These are phyloP conservation scores for Chironomus striatipennis DNA, from an alignment of 1,140 invertebrate genomes.

Conservation along the genomic window DNA sequence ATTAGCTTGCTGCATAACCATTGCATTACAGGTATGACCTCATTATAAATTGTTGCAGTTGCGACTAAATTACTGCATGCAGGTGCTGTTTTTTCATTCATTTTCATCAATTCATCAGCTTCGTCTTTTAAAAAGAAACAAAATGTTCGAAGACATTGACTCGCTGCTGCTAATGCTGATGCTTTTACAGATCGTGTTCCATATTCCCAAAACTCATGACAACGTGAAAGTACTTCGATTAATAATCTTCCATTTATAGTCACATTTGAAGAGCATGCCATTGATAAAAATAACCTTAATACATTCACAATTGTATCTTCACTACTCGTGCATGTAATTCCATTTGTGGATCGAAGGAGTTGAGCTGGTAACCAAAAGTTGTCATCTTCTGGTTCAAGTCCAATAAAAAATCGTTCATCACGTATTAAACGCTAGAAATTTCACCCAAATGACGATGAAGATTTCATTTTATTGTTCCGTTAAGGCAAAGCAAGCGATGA, in stretches of 20 bases:
- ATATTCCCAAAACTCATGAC: constrained; percentile 61
- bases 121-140: constrained; percentile 57
- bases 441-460: not conserved
- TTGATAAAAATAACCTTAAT: constrained; percentile 62
- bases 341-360: constrained; percentile 70
- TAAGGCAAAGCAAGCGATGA: no score
- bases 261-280: constrained; percentile 70
- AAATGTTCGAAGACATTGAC: constrained; percentile 71
- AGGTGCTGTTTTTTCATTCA: constrained; percentile 33
- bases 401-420: constrained; percentile 85
- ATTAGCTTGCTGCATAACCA: constrained; percentile 79
- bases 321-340: constrained; percentile 63
- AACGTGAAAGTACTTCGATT: constrained; percentile 61
- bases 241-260: constrained; percentile 70
- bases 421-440: constrained; percentile 69
- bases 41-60: constrained; percentile 78
- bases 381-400: constrained; percentile 83
- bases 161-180: constrained; percentile 71
- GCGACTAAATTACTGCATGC: constrained; percentile 42
- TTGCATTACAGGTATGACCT: constrained; percentile 81
- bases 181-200: constrained; percentile 68
- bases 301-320: constrained; percentile 52
- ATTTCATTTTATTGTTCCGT: not conserved
- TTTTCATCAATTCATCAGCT: constrained; percentile 37
- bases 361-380: constrained; percentile 85